These are phyloP conservation scores for Volucella inflata DNA, from an alignment of 2,888 invertebrate genomes.

Conservation along the genomic window DNA sequence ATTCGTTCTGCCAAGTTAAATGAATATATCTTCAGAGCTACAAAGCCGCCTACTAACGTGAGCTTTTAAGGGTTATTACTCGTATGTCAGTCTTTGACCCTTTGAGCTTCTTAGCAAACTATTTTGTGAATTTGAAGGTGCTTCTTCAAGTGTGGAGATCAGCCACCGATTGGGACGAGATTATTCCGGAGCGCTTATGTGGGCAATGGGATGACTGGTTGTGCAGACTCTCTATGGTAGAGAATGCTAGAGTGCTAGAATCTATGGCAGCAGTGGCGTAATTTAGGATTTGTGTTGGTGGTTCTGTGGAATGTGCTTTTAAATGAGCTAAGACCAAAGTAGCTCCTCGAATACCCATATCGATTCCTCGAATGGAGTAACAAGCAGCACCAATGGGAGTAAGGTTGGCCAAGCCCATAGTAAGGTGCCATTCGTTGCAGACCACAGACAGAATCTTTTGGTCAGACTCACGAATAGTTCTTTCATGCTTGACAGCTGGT, in stretches of 20 bases:
- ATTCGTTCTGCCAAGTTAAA: slow-evolving; percentile 25
- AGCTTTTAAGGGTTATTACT: too few relatives aligned
- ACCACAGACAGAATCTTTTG: slow-evolving; percentile 37
- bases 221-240: neutral
- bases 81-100: too few relatives aligned
- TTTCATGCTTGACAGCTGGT: slow-evolving; percentile 7
- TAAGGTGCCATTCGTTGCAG: neutral
- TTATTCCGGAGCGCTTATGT: slow-evolving; percentile 24
- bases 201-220: slow-evolving; percentile 32
- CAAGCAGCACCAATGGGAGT: slow-evolving; percentile 55
- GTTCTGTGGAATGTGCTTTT: slow-evolving; percentile 49
- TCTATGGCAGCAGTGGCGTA: slow-evolving; percentile 77
- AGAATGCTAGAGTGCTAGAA: slow-evolving; percentile 52
- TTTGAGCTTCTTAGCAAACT: too few relatives aligned
- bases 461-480: slow-evolving; percentile 41
- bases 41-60: slow-evolving; percentile 18
- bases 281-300: slow-evolving; percentile 54
- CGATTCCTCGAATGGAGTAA: slow-evolving; percentile 76
- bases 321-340: slow-evolving; percentile 76
- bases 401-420: slow-evolving; percentile 50
- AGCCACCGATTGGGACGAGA: slow-evolving; percentile 58
- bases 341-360: slow-evolving; percentile 72
- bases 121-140: too few relatives aligned
- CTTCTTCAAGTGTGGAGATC: slow-evolving; percentile 70
- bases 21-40: slow-evolving; percentile 12